Evolutionary conservation across 2,797 vertebrate genomes (phyloP).

Genomic region (Miichthys miiuy): DNA sequence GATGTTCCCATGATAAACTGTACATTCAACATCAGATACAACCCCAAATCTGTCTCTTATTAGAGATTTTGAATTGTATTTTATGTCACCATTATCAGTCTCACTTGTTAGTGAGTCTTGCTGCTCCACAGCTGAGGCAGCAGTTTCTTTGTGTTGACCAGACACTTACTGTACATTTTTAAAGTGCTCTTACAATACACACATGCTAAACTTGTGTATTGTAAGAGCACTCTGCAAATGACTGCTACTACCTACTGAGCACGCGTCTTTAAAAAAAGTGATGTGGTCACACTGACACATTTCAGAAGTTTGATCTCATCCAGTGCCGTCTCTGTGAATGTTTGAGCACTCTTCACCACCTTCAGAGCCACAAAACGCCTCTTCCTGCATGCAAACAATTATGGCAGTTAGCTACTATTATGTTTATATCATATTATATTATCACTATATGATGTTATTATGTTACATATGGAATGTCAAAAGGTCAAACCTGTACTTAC

Average conservation of each 20-base stretch:
- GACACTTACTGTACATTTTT: not conserved
- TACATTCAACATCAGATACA: not conserved
- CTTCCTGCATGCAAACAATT: slow-evolving; percentile 65
- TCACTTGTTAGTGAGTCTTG: not conserved
- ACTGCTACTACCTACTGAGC: not conserved
- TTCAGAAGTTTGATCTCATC: slow-evolving; percentile 84
- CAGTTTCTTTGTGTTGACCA: not conserved
- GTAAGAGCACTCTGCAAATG: not conserved
- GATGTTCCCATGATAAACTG: too few species aligned
- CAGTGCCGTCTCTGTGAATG: slow-evolving; percentile 80
- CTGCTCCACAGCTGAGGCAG: not conserved
- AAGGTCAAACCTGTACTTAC: slow-evolving; percentile 80
- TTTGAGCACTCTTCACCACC: slow-evolving; percentile 81
- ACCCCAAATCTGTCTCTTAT: not conserved
- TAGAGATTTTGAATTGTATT: not conserved
- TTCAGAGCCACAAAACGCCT: slow-evolving; percentile 81
- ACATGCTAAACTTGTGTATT: not conserved
- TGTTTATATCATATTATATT: not conserved
- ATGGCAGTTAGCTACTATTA: slow-evolving; percentile 13
- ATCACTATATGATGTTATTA: not conserved
- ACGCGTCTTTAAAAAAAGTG: not conserved
- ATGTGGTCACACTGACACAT: slow-evolving; percentile 75
- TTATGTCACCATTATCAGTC: not conserved
- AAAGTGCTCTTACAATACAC: not conserved
- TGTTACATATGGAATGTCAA: not conserved